These are phyloP conservation scores for Drosophila willistoni DNA, from an alignment of 1,140 invertebrate species.

Conservation along the genomic window DNA sequence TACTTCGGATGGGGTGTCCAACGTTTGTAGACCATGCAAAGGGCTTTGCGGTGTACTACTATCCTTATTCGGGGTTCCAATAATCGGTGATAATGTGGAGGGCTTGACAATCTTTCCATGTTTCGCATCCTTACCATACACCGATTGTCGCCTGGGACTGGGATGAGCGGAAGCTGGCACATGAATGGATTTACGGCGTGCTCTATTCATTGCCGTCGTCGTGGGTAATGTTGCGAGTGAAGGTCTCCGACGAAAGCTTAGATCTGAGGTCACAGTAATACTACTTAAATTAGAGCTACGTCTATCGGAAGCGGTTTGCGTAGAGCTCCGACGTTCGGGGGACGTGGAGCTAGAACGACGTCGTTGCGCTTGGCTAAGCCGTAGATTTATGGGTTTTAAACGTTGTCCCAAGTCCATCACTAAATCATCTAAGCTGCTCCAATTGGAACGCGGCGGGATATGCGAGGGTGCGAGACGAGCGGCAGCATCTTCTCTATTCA, in stretches of 20 bases:
- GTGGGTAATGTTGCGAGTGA: slow-evolving; percentile 67
- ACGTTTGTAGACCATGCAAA: slow-evolving; percentile 42
- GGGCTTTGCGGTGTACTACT: slow-evolving; percentile 71
- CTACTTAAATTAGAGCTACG: slow-evolving; percentile 78
- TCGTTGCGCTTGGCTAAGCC: slow-evolving; percentile 34
- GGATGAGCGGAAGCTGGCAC: slow-evolving; percentile 22
- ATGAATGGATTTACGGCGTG: slow-evolving; percentile 64
- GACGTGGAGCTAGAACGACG: slow-evolving; percentile 77
- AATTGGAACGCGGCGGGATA: slow-evolving; percentile 65
- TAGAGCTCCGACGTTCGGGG: slow-evolving; percentile 75
- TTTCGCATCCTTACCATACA: slow-evolving; percentile 40
- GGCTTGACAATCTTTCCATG: slow-evolving; percentile 75
- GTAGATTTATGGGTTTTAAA: slow-evolving; percentile 11
- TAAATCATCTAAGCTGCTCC: slow-evolving; percentile 72
- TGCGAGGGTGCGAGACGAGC: slow-evolving; percentile 21
- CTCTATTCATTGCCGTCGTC: slow-evolving; percentile 20
- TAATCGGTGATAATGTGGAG: slow-evolving; percentile 76
- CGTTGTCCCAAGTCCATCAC: slow-evolving; percentile 32
- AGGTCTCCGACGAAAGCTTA: slow-evolving; percentile 70
- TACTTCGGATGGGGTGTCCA: slow-evolving; percentile 51
- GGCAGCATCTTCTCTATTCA: slow-evolving; percentile 59
- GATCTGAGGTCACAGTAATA: slow-evolving; percentile 75
- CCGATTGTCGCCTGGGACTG: slow-evolving; percentile 48
- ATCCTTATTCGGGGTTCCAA: slow-evolving; percentile 82
- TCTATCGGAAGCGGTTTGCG: slow-evolving; percentile 76